phyloP scores from a whole-genome alignment of 2,113 vertebrate species.

The Perca flavescens region DNA sequence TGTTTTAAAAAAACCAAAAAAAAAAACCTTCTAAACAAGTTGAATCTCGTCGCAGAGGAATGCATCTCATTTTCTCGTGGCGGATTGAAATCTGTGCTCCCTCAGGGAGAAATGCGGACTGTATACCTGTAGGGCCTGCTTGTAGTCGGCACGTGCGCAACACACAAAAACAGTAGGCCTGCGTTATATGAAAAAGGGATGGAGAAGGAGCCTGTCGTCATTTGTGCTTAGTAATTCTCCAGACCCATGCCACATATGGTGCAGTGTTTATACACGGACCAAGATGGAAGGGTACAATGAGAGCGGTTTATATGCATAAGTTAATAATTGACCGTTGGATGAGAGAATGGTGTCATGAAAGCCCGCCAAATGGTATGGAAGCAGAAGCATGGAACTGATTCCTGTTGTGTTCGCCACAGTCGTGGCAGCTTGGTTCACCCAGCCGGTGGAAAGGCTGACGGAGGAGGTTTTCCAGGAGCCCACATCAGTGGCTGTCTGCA shows the following conservation, averaged over 20 bases:
- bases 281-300: slow-evolving; percentile 31
- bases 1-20: background rate
- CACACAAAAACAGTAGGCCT: slow-evolving; percentile 22
- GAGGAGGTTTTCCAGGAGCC: slow-evolving; percentile 42
- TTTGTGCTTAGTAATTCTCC: slow-evolving; percentile 41
- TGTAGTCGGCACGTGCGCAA: slow-evolving; percentile 25
- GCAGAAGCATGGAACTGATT: slow-evolving; percentile 20
- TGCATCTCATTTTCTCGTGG: slow-evolving; percentile 10
- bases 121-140: slow-evolving; percentile 27
- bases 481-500: slow-evolving; percentile 49
- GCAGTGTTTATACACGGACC: slow-evolving; percentile 32
- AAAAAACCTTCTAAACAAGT: slow-evolving; percentile 55
- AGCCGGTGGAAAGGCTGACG: slow-evolving; percentile 68
- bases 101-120: slow-evolving; percentile 41
- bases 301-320: slow-evolving; percentile 37
- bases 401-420: slow-evolving; percentile 55
- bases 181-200: slow-evolving; percentile 10
- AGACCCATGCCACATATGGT: slow-evolving; percentile 25
- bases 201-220: background rate
- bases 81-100: slow-evolving; percentile 29
- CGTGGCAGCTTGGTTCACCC: slow-evolving; percentile 30
- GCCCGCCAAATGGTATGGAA: slow-evolving; percentile 35
- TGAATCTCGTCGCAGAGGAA: slow-evolving; percentile 49
- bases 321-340: slow-evolving; percentile 49
- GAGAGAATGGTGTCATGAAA: slow-evolving; percentile 29